phyloP scores from a whole-genome alignment of 2,888 invertebrate species.

The Amblyjoppa fuscipennis region DNA sequence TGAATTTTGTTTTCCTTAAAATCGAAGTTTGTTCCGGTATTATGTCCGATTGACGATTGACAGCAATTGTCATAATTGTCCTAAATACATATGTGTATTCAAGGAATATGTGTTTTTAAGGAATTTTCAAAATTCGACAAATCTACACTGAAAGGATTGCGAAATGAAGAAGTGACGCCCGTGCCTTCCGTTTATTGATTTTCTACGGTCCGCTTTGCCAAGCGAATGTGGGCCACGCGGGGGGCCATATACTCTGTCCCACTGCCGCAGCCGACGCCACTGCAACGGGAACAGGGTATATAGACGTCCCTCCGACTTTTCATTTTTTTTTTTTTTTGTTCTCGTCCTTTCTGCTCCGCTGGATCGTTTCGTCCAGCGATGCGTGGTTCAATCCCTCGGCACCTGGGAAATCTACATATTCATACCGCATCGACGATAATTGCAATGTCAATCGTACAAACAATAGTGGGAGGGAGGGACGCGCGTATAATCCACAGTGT shows the following conservation, averaged over 20 bases:
- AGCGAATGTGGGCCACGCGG: conserved; percentile 79
- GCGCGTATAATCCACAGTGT: not conserved
- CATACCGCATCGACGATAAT: conserved; percentile 33
- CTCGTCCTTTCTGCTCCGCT: conserved; percentile 11
- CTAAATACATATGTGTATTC: too few relatives aligned
- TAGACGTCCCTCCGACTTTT: conserved; percentile 34
- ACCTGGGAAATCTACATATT: conserved; percentile 48
- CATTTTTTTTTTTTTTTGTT: conserved; percentile 40
- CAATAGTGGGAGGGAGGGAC: not conserved
- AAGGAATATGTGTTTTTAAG: not conserved
- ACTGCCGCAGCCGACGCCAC: conserved; percentile 45
- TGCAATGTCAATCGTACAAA: conserved; percentile 48
- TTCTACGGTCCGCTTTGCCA: conserved; percentile 74
- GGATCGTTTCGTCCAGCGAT: conserved; percentile 49
- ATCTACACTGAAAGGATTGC: conserved; percentile 53
- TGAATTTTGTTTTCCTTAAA: too few relatives aligned
- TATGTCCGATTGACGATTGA: too few relatives aligned
- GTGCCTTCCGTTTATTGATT: conserved; percentile 84
- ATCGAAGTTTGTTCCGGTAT: too few relatives aligned
- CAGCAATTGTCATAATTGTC: too few relatives aligned
- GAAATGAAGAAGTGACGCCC: conserved; percentile 76
- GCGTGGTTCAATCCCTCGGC: conserved; percentile 45
- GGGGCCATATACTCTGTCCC: conserved; percentile 46
- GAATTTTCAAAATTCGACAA: conserved; percentile 27
- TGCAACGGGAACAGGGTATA: conserved; percentile 45